Evolutionary conservation across 2,797 vertebrate genomes (phyloP).

Genomic region (Anisognathus igniventris): DNA sequence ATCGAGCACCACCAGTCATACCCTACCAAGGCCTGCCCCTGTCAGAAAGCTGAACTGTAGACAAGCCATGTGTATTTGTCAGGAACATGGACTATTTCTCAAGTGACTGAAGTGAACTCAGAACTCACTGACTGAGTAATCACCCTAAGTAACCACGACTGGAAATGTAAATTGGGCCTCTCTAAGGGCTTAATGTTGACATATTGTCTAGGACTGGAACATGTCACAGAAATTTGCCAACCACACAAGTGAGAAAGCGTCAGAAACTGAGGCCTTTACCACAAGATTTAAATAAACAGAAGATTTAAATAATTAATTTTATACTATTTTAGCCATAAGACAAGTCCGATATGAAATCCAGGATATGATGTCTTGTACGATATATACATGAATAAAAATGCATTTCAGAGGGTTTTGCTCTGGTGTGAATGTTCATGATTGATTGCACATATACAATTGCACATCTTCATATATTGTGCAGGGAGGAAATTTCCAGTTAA

Average conservation of each 20-base stretch:
- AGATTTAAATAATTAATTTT: not conserved
- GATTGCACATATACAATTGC: not conserved
- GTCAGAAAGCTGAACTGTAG: conserved; percentile 54
- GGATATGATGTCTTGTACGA: not conserved
- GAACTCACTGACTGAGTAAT: not conserved
- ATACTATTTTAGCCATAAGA: not conserved
- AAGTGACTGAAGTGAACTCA: not conserved
- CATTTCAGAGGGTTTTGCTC: not conserved
- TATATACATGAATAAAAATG: not conserved
- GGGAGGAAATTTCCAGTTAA: not conserved
- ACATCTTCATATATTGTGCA: not conserved
- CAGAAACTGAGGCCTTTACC: not conserved
- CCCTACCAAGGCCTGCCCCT: not conserved
- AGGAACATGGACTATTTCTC: not conserved
- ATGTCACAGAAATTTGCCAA: not conserved
- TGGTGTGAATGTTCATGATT: not conserved
- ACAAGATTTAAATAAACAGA: not conserved
- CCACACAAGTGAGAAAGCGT: not conserved
- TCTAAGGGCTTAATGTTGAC: not conserved
- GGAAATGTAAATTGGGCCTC: not conserved
- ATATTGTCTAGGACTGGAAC: not conserved
- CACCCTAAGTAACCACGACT: not conserved
- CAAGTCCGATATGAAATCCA: not conserved
- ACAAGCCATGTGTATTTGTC: not conserved
- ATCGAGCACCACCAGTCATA: not conserved